Evolutionary conservation across 1,140 invertebrate genomes (phyloP).

Genomic region (Aphis gossypii): DNA sequence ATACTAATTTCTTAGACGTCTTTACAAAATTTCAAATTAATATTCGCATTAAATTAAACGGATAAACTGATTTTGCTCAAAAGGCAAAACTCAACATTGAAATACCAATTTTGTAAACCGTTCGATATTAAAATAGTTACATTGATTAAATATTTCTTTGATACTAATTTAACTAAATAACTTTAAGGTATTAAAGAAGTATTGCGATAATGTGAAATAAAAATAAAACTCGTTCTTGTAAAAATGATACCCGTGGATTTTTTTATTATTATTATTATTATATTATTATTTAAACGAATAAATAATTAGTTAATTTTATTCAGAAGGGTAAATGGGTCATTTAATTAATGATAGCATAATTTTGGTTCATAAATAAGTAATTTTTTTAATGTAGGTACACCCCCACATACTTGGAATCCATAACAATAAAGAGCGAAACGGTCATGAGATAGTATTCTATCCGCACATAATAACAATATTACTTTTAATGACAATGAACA

Average conservation of each 20-base stretch:
- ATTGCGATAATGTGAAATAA: not conserved
- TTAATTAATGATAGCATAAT: not conserved
- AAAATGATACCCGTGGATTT: not conserved
- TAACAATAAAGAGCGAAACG: not conserved
- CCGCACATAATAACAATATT: not conserved
- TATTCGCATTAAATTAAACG: not conserved
- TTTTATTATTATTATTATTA: not conserved
- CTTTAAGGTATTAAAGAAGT: not conserved
- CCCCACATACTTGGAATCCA: not conserved
- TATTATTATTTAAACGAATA: not conserved
- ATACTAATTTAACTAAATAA: not conserved
- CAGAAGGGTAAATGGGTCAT: not conserved
- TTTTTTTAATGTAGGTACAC: slow-evolving; percentile 9
- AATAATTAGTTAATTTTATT: not conserved
- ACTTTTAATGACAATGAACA: not conserved
- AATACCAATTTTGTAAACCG: not conserved
- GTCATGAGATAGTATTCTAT: slow-evolving; percentile 7
- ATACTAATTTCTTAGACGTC: not conserved
- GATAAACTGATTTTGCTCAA: not conserved
- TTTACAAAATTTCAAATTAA: not conserved
- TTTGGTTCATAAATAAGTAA: not conserved
- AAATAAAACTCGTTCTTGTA: not conserved
- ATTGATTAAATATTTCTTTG: not conserved
- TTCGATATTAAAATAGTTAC: not conserved
- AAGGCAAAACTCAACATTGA: not conserved